phyloP scores from a whole-genome alignment of 1,140 invertebrate genomes.

The Trachelipus rathkii region DNA sequence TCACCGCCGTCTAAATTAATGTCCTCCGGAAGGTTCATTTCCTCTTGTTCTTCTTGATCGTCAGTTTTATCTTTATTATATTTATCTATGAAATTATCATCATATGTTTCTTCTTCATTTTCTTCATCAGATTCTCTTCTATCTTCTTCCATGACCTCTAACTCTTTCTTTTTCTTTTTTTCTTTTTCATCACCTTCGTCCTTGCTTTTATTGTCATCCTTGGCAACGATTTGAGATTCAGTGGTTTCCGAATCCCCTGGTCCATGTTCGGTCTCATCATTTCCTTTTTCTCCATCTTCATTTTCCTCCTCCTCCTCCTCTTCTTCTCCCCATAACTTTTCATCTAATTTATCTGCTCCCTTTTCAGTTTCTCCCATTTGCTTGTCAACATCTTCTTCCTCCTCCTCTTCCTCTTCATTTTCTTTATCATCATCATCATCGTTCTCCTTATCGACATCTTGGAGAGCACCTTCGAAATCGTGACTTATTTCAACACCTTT shows the following conservation, averaged over 20 bases:
- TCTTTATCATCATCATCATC: constrained; percentile 60
- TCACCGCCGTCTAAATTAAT: constrained; percentile 54
- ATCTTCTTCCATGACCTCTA: constrained; percentile 48
- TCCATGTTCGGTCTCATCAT: constrained; percentile 51
- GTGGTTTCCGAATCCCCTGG: constrained; percentile 42
- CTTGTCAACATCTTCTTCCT: constrained; percentile 74
- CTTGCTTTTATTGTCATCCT: constrained; percentile 51
- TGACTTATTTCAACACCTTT: constrained; percentile 92
- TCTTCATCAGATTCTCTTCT: constrained; percentile 41
- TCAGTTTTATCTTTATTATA: constrained; percentile 53
- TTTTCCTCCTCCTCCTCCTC: constrained; percentile 64
- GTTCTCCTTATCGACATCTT: constrained; percentile 68
- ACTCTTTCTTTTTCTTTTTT: constrained; percentile 47
- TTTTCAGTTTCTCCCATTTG: constrained; percentile 91
- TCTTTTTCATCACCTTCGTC: constrained; percentile 52
- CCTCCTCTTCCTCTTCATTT: constrained; percentile 61
- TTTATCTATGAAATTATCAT: constrained; percentile 45
- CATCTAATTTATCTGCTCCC: constrained; percentile 68
- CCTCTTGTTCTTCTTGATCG: constrained; percentile 48
- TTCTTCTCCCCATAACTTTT: constrained; percentile 58
- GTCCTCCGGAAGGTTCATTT: constrained; percentile 50
- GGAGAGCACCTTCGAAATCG: constrained; percentile 78
- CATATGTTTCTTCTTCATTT: constrained; percentile 47
- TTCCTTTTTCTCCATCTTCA: constrained; percentile 58
- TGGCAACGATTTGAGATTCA: constrained; percentile 47